Evolutionary conservation across 1,140 invertebrate genomes (phyloP).

Genomic region (Teleogryllus occipitalis): DNA sequence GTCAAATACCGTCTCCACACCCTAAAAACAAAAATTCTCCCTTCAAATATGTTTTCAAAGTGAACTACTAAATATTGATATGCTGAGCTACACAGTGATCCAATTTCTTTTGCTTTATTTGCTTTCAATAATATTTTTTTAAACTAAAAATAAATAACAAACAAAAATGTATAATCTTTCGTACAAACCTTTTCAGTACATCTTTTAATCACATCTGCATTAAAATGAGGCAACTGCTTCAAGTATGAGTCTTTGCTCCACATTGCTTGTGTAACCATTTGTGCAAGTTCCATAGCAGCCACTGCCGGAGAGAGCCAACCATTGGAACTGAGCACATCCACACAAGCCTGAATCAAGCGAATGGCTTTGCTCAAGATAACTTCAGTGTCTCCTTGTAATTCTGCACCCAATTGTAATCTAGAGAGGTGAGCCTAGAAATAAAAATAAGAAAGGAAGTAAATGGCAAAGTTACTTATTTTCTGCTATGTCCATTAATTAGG

Average conservation of each 20-base stretch:
- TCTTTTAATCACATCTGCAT: slow-evolving; percentile 77
- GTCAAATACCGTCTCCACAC: slow-evolving; percentile 94
- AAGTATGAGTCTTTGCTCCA: slow-evolving; percentile 98
- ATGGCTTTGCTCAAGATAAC: slow-evolving; percentile 79
- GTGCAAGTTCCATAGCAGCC: slow-evolving; percentile 97
- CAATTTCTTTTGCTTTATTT: background rate
- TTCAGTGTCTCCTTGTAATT: slow-evolving; percentile 95
- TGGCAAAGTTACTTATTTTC: too few species aligned
- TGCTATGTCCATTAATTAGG: too few species aligned
- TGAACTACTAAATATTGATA: background rate
- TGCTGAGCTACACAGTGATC: background rate
- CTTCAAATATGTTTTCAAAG: background rate
- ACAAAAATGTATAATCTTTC: background rate
- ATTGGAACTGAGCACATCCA: slow-evolving; percentile 95
- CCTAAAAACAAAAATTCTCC: slow-evolving; percentile 37
- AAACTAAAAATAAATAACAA: background rate
- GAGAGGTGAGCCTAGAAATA: slow-evolving; percentile 62
- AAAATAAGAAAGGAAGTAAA: background rate
- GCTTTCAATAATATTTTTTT: background rate
- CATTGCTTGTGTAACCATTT: slow-evolving; percentile 99
- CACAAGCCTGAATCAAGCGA: slow-evolving; percentile 93
- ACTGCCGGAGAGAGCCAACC: slow-evolving; percentile 97
- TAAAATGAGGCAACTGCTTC: slow-evolving; percentile 95
- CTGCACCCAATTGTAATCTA: slow-evolving; percentile 85
- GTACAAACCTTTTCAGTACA: slow-evolving; percentile 75